phyloP scores from a whole-genome alignment of 30 jellyfish, hydroid and myxozoan genomes.

The Nemopilema nomurai region DNA sequence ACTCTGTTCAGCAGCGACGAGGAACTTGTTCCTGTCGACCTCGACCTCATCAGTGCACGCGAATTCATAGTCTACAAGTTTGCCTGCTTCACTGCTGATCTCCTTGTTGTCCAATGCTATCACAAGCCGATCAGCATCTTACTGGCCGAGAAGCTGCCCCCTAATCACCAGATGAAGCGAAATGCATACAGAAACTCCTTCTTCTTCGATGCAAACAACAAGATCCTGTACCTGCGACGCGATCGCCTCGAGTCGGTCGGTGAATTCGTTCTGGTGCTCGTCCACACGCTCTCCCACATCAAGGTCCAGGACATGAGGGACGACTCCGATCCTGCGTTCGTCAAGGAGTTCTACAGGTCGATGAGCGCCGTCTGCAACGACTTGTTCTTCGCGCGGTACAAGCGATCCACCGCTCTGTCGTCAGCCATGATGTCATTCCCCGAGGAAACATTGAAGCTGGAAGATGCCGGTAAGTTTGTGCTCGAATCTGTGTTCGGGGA shows the following conservation, averaged over 20 bases:
- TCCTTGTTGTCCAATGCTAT: slow-evolving; percentile 86
- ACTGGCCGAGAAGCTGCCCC: slow-evolving; percentile 93
- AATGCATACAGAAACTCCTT: slow-evolving; percentile 92
- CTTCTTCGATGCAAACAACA: slow-evolving; percentile 89
- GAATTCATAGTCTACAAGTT: slow-evolving; percentile 92
- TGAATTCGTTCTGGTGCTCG: slow-evolving; percentile 86
- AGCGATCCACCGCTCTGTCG: slow-evolving; percentile 83
- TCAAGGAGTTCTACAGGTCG: slow-evolving; percentile 88
- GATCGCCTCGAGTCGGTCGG: slow-evolving; percentile 90
- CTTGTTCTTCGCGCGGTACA: slow-evolving; percentile 86
- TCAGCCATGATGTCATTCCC: slow-evolving; percentile 78
- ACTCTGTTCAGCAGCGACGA: slow-evolving; percentile 81
- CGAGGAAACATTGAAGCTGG: slow-evolving; percentile 53
- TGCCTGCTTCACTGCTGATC: slow-evolving; percentile 85
- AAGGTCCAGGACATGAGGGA: slow-evolving; percentile 81
- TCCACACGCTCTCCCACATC: slow-evolving; percentile 90
- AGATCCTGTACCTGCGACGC: slow-evolving; percentile 81
- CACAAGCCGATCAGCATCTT: slow-evolving; percentile 86
- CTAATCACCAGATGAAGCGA: slow-evolving; percentile 59
- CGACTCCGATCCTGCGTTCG: slow-evolving; percentile 89
- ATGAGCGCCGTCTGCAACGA: slow-evolving; percentile 88
- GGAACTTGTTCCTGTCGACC: slow-evolving; percentile 90
- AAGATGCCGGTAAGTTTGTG: slow-evolving; percentile 77
- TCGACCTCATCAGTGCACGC: slow-evolving; percentile 82
- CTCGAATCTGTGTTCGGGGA: slow-evolving; percentile 91